Base-by-base conservation (phyloP, 2,888 invertebrate species). In the Dryocosmus kuriphilus region DNA sequence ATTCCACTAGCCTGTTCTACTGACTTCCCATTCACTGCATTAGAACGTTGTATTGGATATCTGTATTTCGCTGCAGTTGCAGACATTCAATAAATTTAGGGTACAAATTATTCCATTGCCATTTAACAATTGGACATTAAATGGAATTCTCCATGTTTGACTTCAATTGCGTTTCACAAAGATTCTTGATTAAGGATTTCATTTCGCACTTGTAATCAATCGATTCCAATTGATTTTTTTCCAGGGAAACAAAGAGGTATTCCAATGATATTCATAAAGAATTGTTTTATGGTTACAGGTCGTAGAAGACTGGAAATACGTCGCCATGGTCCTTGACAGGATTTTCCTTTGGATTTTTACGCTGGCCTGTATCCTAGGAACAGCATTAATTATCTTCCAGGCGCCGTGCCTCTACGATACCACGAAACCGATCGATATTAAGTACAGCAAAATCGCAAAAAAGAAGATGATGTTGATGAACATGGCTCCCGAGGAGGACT, bases 261-360 rank as follows among this genome's bases (percentile, higher is more conserved):
- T 46, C n/a, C n/a, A 51, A 8, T n/a, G 51, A n/a, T n/a, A 51
- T n/a, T 51, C 9, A 51, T n/a, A n/a, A 51, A 2, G 2, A 9
- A 51, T n/a, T 62, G 32, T 16, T 35, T 82, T 79, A 7, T 85
- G 80, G 19, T 90, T 92, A 2, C 92, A 97, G 97, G 97, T 98
- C 89, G 97, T 97, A 92, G 98, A 98, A 93, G 99, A 99, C 93
- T 99, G 99, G 99, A 98, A 98, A 92, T 99, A 98, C 93, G 98
- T 99, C 65, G 95, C 95, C 81, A 97, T 98, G 98, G 98, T 99
- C 83, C 94, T 99, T 92, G 99, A 99, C 93, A 95, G 99, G 88
- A 94, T 99, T 89, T 99, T 99, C 93, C 94, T 99, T 87, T 98
- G 98, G 95, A 95, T 97, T 89, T 99, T 99, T 93, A 97, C 98